These are phyloP conservation scores for Adelosebastes latens DNA, from an alignment of 2,797 vertebrate species.

Conservation along the genomic window DNA sequence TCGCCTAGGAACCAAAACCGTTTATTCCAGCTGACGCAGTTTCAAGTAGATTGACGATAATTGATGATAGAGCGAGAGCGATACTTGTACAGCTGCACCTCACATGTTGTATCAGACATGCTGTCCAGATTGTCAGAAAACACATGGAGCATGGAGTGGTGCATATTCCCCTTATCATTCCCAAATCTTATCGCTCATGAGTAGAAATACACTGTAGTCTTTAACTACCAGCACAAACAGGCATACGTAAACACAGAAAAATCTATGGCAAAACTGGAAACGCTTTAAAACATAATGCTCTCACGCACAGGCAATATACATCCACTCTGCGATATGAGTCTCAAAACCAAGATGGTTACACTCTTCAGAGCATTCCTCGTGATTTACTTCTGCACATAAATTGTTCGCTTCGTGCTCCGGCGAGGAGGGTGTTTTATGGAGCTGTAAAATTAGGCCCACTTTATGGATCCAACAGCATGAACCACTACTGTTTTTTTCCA, in stretches of 20 bases:
- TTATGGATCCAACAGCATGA: conserved; percentile 79
- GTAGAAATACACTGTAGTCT: background rate
- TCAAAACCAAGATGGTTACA: conserved; percentile 39
- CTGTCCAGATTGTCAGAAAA: conserved; percentile 34
- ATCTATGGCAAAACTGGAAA: background rate
- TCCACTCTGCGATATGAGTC: conserved; percentile 22
- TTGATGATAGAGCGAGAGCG: conserved; percentile 24
- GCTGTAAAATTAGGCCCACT: conserved; percentile 79
- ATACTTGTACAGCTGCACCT: conserved; percentile 54
- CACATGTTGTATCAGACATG: conserved; percentile 38
- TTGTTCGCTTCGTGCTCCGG: conserved; percentile 62
- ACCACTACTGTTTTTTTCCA: conserved; percentile 72
- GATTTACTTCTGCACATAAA: conserved; percentile 73
- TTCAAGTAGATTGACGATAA: conserved; percentile 40
- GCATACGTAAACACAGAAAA: background rate
- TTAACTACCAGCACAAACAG: background rate
- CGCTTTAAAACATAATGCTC: conserved; percentile 15
- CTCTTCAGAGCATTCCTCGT: conserved; percentile 36
- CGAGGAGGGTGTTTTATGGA: conserved; percentile 75
- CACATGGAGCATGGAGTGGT: background rate
- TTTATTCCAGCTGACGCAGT: conserved; percentile 39
- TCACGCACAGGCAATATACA: conserved; percentile 17
- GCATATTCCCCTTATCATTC: background rate
- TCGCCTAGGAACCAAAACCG: conserved; percentile 19
- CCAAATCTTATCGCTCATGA: background rate